These are phyloP conservation scores for Cottoperca gobio DNA, from an alignment of 2,797 vertebrate species.

Conservation along the genomic window DNA sequence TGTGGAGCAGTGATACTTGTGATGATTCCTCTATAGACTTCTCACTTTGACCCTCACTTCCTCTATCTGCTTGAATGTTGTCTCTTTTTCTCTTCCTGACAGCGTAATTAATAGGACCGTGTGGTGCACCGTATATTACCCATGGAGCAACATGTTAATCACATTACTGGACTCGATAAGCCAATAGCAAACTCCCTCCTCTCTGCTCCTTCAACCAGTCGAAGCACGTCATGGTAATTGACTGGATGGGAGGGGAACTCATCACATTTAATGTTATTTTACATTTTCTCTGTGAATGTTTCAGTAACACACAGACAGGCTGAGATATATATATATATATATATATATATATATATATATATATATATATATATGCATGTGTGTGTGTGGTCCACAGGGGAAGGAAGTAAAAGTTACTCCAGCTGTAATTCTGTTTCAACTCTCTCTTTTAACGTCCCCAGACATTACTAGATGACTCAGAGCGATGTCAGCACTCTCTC, in stretches of 20 bases:
- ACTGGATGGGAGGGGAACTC: not conserved
- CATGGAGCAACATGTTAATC: constrained; percentile 64
- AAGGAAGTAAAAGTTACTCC: constrained; percentile 61
- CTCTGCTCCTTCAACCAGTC: constrained; percentile 9
- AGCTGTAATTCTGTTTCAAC: constrained; percentile 61
- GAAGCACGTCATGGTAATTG: not conserved
- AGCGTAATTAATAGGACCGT: constrained; percentile 67
- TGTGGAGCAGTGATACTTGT: not conserved
- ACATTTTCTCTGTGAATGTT: not conserved
- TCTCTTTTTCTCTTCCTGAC: constrained; percentile 56
- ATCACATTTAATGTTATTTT: not conserved
- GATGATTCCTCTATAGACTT: constrained; percentile 39
- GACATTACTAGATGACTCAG: constrained; percentile 46
- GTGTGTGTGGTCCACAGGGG: constrained; percentile 29
- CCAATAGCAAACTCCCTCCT: constrained; percentile 13
- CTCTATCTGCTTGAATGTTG: constrained; percentile 32
- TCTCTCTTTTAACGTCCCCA: constrained; percentile 44
- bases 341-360: not conserved
- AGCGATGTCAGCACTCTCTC: constrained; percentile 45
- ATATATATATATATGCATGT: not conserved
- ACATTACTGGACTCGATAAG: constrained; percentile 54
- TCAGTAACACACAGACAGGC: not conserved
- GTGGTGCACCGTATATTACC: constrained; percentile 51
- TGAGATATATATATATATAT: constrained; percentile 7
- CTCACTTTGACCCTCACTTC: constrained; percentile 48